Evolutionary conservation across 2,113 vertebrate species (phyloP).

Genomic region (Panthera uncia): DNA sequence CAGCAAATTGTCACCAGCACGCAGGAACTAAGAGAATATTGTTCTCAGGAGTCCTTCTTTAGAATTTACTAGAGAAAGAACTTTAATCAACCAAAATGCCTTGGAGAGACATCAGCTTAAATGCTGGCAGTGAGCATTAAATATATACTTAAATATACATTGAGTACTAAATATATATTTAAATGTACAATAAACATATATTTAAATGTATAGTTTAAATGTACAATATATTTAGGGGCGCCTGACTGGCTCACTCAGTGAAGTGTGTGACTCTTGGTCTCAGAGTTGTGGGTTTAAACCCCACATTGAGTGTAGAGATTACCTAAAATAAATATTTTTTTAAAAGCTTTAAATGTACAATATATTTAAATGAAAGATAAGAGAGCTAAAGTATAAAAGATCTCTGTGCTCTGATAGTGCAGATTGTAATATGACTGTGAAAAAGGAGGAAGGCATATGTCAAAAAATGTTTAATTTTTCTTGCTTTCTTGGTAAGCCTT

Average conservation of each 20-base stretch:
- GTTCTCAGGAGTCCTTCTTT: background rate
- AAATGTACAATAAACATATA: background rate
- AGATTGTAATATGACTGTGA: background rate
- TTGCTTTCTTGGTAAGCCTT: background rate
- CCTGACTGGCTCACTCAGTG: too few species aligned
- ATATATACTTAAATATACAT: background rate
- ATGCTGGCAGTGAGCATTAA: background rate
- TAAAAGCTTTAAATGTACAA: background rate
- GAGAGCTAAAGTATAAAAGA: background rate
- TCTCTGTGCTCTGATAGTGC: background rate
- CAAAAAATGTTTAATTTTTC: background rate
- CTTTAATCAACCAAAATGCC: background rate
- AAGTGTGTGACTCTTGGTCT: too few species aligned
- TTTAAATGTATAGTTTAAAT: background rate
- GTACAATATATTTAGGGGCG: background rate
- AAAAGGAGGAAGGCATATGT: background rate
- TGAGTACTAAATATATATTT: background rate
- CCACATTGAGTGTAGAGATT: too few species aligned
- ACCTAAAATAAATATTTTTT: background rate
- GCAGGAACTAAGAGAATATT: background rate
- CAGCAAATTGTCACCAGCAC: background rate
- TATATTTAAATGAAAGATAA: background rate
- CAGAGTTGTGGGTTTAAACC: too few species aligned
- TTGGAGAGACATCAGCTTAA: background rate
- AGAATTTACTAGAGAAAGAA: background rate